phyloP scores from a whole-genome alignment of 2,113 vertebrate genomes.

The Struthio camelus region DNA sequence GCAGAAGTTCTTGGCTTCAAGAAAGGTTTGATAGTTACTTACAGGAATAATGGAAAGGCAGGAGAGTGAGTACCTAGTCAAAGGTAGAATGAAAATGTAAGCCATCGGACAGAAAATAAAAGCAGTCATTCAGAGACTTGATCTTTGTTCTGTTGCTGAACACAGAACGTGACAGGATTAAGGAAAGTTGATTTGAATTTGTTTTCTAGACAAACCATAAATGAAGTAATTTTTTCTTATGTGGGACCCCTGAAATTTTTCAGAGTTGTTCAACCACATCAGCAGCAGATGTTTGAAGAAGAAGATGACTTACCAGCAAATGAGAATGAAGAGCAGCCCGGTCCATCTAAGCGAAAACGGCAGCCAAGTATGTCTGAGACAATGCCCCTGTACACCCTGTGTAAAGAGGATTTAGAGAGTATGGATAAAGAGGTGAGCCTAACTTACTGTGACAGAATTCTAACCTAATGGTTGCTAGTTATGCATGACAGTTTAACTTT shows the following conservation, averaged over 20 bases:
- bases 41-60: background rate
- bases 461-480: background rate
- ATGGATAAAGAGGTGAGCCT: conserved; percentile 97
- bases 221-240: conserved; percentile 25
- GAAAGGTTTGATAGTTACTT: background rate
- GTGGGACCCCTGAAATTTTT: conserved; percentile 46
- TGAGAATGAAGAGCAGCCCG: conserved; percentile 84
- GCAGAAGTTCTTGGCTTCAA: background rate
- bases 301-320: conserved; percentile 71
- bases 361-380: conserved; percentile 97
- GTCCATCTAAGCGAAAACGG: conserved; percentile 86
- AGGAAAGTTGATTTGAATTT: background rate
- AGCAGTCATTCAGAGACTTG: background rate
- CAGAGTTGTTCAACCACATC: conserved; percentile 85
- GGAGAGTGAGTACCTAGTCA: background rate
- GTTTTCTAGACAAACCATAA: conserved; percentile 2
- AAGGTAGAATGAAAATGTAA: background rate
- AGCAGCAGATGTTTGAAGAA: conserved; percentile 77
- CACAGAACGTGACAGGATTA: background rate
- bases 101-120: background rate
- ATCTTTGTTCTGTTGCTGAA: background rate
- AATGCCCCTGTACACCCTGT: conserved; percentile 95
- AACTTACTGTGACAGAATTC: background rate
- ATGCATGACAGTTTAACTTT: background rate
- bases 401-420: conserved; percentile 97